Conservation (phyloP, 2,888 invertebrate species). For the Aphodius granarius region DNA sequence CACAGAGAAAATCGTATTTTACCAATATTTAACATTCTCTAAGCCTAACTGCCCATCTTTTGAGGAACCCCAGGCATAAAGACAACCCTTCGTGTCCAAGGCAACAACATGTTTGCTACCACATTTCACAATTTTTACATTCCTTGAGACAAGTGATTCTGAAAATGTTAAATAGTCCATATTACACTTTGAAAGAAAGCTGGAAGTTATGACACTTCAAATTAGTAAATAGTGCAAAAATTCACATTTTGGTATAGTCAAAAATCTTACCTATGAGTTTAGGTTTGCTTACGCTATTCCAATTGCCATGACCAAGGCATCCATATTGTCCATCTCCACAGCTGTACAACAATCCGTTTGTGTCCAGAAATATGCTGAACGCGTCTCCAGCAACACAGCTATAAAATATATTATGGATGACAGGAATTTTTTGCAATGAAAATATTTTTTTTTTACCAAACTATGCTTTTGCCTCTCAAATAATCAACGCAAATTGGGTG, state of each 20-base stretch:
- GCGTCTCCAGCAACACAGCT: conserved; percentile 65
- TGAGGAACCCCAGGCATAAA: conserved; percentile 70
- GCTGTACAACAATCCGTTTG: conserved; percentile 68
- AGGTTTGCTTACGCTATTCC: conserved; percentile 59
- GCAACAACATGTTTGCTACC: conserved; percentile 67
- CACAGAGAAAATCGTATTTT: conserved; percentile 35
- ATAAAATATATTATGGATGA: conserved; percentile 17
- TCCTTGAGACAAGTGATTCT: conserved; percentile 59
- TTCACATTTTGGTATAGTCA: too few relatives aligned
- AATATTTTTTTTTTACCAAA: conserved; percentile 52
- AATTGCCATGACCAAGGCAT: conserved; percentile 67
- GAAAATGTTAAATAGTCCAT: too few relatives aligned
- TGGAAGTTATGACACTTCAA: too few relatives aligned
- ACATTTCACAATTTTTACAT: conserved; percentile 62
- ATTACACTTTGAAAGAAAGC: too few relatives aligned
- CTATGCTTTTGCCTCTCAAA: conserved; percentile 63
- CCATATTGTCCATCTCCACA: conserved; percentile 67
- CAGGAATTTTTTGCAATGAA: background rate
- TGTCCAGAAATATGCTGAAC: conserved; percentile 69
- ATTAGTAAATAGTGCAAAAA: too few relatives aligned
- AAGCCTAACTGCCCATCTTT: conserved; percentile 64
- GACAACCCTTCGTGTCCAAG: conserved; percentile 61
- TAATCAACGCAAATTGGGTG: conserved; percentile 63
- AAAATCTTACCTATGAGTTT: conserved; percentile 61
- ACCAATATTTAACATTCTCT: conserved; percentile 56